Percentiles rank a stretch among this genome's conserved stretches.
phyloP scores from a whole-genome alignment of 2,888 invertebrate species.

The Trichopoda pennipes region DNA sequence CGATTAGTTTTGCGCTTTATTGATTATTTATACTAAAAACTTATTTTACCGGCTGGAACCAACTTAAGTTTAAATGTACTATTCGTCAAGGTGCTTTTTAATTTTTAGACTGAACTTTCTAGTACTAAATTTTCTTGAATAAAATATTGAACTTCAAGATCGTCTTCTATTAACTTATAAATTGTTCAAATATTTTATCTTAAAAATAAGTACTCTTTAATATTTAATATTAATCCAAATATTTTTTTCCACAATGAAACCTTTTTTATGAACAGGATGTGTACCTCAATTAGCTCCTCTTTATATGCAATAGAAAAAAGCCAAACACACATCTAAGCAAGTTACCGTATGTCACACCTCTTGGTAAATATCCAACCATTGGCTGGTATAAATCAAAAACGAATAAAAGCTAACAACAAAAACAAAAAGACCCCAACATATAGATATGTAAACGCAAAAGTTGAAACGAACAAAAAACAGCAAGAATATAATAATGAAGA shows the following conservation, averaged over 20 bases:
- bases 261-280: background rate
- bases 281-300: constrained; percentile 11
- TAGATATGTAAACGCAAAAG: constrained; percentile 4
- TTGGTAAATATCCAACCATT: constrained; percentile 80
- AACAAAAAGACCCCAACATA: background rate
- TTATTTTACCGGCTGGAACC: too few species aligned
- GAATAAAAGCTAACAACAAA: constrained; percentile 37
- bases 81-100: too few species aligned
- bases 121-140: too few species aligned
- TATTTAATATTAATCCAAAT: background rate
- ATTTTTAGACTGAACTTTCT: too few species aligned
- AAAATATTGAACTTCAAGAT: too few species aligned
- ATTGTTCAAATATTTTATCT: too few species aligned
- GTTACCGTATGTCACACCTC: constrained; percentile 77
- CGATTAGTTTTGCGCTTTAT: too few species aligned
- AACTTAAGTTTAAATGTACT: too few species aligned
- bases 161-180: too few species aligned
- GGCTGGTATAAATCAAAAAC: constrained; percentile 80
- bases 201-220: too few species aligned
- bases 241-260: background rate
- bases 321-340: constrained; percentile 38
- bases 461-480: background rate
- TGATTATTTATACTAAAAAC: too few species aligned
- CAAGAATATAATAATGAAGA: constrained; percentile 24
- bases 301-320: background rate